Evolutionary conservation across 2,888 invertebrate species (phyloP), one percentile per base, ranked within the genome.

Genomic region (Timema cristinae): DNA sequence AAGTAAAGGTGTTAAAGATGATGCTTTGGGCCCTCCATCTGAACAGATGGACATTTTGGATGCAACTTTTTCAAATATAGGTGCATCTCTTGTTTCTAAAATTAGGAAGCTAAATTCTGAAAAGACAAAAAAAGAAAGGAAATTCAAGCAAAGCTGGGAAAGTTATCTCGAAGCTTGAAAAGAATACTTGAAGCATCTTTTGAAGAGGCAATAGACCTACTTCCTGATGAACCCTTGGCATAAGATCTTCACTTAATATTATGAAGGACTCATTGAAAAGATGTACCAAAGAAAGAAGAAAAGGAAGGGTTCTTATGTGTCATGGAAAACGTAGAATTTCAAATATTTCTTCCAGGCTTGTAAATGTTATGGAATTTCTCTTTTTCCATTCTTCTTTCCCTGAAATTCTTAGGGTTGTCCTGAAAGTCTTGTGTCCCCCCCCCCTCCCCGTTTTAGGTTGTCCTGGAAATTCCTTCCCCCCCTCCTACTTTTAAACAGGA

Each of bases 91-190:
- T 32, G 32, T 54, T 54, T n/a, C 15, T 59, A n/a, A 59, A 59
- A 59, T 59, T 8, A n/a, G 32, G 32, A 59, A 59, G 13, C 32
- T 59, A 8, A 59, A 59, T n/a, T n/a, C 9, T 59, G 59, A 59
- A 59, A 8, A n/a, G n/a, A 7, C 9, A 59, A 32, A 32, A 32
- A 32, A 1, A 32, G 4, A 59, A 32, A 16, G 15, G 59, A 2
- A 59, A 59, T 59, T 59, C n/a, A 59, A 56, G 13, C 56, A 56
- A 56, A 56, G 56, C 16, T 56, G 1, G 56, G 16, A n/a, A 6
- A 56, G 13, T 56, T 56, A 56, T 56, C 56, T 56, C 7, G 7
- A 59, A 59, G 15, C 59, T 32, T 13, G 59, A 59, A 59, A 59
- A 59, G 59, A 56, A 11, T 8, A 56, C 16, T 59, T 16, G 9